Conservation (phyloP, 2,888 invertebrate genomes). For the Andrena fulva region DNA sequence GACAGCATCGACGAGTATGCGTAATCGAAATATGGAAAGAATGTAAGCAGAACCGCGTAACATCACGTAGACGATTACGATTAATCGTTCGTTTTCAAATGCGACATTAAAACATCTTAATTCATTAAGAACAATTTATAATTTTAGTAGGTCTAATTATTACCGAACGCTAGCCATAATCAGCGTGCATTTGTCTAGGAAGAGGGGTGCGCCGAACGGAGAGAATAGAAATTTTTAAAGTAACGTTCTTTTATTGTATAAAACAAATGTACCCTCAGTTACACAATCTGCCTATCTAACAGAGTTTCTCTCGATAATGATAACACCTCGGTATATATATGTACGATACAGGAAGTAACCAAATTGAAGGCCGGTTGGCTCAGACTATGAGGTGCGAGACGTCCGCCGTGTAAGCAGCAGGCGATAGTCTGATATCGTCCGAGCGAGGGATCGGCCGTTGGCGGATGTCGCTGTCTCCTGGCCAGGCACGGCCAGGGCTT, state of each 20-base stretch:
- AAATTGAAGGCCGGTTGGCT: conserved; percentile 22
- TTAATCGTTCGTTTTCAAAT: background rate
- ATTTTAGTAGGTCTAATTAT: background rate
- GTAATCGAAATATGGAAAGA: conserved; percentile 2
- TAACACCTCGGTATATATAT: conserved; percentile 40
- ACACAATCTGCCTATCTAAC: conserved; percentile 26
- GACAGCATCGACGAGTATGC: background rate
- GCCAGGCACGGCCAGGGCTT: conserved; percentile 89
- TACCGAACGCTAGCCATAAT: background rate
- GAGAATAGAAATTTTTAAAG: conserved; percentile 7
- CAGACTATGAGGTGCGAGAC: conserved; percentile 93
- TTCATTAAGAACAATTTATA: no score
- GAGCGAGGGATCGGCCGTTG: conserved; percentile 87
- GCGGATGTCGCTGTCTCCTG: conserved; percentile 88
- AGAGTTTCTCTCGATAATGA: conserved; percentile 14
- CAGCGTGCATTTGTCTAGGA: background rate
- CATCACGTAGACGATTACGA: conserved; percentile 6
- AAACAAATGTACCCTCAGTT: conserved; percentile 50
- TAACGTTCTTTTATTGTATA: conserved; percentile 55
- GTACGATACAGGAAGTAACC: conserved; percentile 19
- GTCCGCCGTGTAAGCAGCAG: conserved; percentile 92
- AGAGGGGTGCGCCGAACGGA: background rate
- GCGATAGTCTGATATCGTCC: conserved; percentile 85
- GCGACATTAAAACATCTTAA: background rate
- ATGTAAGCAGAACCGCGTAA: background rate